A percentile compares a stretch with the other conserved stretches of the same genome.
Conservation (phyloP, 1,140 invertebrate genomes). For the Piezodorus guildinii region DNA sequence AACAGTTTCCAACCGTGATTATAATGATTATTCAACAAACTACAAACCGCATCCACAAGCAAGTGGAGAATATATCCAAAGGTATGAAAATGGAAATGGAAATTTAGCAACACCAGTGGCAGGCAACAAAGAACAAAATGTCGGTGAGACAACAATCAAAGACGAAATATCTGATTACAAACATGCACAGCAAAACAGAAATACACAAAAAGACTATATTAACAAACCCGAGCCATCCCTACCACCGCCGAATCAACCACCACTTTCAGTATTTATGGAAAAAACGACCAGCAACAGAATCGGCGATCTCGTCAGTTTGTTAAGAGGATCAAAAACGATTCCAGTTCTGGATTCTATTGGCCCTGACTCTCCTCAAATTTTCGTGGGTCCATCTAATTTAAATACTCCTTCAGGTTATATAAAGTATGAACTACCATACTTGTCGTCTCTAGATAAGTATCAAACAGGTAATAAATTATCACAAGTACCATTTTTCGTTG, state of each 20-base stretch:
- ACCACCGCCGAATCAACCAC: constrained; percentile 58
- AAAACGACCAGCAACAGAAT: constrained; percentile 42
- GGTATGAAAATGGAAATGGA: too few species aligned
- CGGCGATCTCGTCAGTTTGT: constrained; percentile 50
- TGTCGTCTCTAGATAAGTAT: constrained; percentile 58
- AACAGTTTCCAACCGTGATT: too few species aligned
- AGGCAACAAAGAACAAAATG: neutral
- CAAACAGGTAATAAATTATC: constrained; percentile 58
- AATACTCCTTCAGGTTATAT: constrained; percentile 54
- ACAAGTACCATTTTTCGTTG: constrained; percentile 68
- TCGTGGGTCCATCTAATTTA: constrained; percentile 63
- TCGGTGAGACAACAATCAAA: constrained; percentile 1
- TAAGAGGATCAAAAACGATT: constrained; percentile 58
- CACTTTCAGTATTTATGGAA: constrained; percentile 63
- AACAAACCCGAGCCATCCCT: constrained; percentile 26
- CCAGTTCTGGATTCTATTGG: constrained; percentile 60
- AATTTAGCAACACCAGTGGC: too few species aligned
- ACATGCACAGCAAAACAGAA: constrained; percentile 2
- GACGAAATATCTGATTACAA: constrained; percentile 3
- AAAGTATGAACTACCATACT: constrained; percentile 70
- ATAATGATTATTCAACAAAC: too few species aligned
- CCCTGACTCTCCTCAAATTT: constrained; percentile 54
- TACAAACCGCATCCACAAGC: too few species aligned
- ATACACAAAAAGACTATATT: constrained; percentile 29
- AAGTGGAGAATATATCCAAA: too few species aligned